phyloP scores from a whole-genome alignment of 1,140 invertebrate genomes.

The Chymomyza costata region DNA sequence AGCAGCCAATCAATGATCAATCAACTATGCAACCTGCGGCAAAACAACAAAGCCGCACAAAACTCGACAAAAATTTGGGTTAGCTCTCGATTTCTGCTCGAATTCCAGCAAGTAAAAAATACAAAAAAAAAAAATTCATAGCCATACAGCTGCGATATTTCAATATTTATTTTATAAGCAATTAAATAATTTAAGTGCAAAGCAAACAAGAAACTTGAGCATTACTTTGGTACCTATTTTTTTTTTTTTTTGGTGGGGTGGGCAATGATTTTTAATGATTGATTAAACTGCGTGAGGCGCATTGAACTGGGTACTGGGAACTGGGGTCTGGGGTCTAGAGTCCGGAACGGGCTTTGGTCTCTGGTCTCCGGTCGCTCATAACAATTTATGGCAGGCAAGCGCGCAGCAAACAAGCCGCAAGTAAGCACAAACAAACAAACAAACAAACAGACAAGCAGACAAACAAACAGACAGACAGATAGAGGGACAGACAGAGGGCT shows the following conservation, averaged over 20 bases:
- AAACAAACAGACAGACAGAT: neutral
- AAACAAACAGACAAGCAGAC: conserved; percentile 30
- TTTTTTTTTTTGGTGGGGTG: conserved; percentile 34
- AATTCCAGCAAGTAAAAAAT: neutral
- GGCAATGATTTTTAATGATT: conserved; percentile 58
- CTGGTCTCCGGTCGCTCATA: conserved; percentile 40
- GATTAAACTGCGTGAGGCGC: conserved; percentile 61
- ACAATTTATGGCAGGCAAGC: conserved; percentile 59
- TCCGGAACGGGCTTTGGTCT: conserved; percentile 8
- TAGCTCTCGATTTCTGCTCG: too few relatives aligned
- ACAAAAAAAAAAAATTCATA: too few relatives aligned
- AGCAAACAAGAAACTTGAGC: conserved; percentile 50
- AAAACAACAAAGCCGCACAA: conserved; percentile 31
- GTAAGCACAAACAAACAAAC: conserved; percentile 38
- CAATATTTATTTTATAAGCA: conserved; percentile 61
- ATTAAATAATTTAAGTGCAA: conserved; percentile 71
- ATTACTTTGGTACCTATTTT: neutral
- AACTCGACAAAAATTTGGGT: conserved; percentile 2
- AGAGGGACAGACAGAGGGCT: neutral
- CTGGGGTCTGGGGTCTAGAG: too few relatives aligned
- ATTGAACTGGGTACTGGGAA: neutral
- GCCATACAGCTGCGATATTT: conserved; percentile 4
- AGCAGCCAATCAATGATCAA: conserved; percentile 37
- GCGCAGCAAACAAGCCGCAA: conserved; percentile 27
- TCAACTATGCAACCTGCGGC: conserved; percentile 28